Percentiles rank a stretch among this genome's conserved stretches.
phyloP scores from a whole-genome alignment of 1,140 invertebrate genomes.

The Portunus trituberculatus region DNA sequence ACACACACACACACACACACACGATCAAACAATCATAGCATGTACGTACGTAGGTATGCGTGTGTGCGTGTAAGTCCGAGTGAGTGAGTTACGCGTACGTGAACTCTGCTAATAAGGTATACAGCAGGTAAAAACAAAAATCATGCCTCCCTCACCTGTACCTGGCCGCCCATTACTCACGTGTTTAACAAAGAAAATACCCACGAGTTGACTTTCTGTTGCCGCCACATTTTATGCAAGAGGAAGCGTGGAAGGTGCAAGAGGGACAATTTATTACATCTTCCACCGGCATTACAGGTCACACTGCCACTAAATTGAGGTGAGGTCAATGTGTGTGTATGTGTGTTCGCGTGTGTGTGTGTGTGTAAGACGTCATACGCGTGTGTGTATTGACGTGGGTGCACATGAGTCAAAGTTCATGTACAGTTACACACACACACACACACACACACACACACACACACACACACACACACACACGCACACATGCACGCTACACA shows the following conservation, averaged over 20 bases:
- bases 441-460: too few relatives aligned
- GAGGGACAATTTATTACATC: neutral
- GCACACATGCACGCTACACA: too few relatives aligned
- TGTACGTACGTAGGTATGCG: neutral
- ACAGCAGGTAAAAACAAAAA: neutral
- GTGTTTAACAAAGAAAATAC: constrained; percentile 15
- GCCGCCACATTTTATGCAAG: neutral
- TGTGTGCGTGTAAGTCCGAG: neutral
- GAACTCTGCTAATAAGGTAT: neutral
- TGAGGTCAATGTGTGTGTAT: constrained; percentile 1
- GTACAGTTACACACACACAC: too few relatives aligned
- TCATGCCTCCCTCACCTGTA: constrained; percentile 9
- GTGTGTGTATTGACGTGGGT: too few relatives aligned
- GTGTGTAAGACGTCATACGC: too few relatives aligned
- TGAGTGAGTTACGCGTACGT: neutral
- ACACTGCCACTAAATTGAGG: neutral
- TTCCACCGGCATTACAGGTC: neutral
- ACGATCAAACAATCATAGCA: neutral
- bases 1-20: constrained; percentile 3
- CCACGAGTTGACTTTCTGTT: neutral
- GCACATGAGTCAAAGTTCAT: too few relatives aligned
- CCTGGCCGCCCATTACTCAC: neutral
- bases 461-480: too few relatives aligned
- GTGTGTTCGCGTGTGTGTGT: neutral
- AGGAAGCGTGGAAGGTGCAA: neutral